A percentile compares a stretch with the other conserved stretches of the same genome.
These are phyloP conservation scores for Sarcoramphus papa DNA, from an alignment of 2,797 vertebrate species.

Conservation along the genomic window DNA sequence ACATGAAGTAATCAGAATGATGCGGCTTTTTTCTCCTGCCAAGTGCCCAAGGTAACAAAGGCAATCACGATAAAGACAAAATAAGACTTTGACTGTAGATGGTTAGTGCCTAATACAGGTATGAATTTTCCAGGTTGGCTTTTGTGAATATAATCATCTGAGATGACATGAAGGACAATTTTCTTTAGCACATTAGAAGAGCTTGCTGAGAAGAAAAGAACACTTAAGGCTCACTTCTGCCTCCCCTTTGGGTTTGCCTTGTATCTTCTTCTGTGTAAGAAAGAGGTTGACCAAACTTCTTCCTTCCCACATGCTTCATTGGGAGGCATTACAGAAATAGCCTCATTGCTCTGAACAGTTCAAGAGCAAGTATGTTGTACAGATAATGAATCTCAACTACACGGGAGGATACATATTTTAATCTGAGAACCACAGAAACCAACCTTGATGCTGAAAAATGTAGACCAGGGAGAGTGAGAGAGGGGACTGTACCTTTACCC, in stretches of 20 bases:
- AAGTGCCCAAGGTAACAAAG: not conserved
- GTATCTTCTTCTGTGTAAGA: not conserved
- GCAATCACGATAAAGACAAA: conserved; percentile 13
- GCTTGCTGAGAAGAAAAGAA: not conserved
- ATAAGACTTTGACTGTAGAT: not conserved
- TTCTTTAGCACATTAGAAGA: not conserved
- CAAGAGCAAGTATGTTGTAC: not conserved
- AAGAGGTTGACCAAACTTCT: not conserved
- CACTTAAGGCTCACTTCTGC: not conserved
- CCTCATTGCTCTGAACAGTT: not conserved
- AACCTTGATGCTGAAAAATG: not conserved
- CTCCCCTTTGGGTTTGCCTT: not conserved
- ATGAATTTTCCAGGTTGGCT: not conserved
- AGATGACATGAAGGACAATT: not conserved
- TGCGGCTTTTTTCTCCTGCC: not conserved
- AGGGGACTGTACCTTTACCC: not conserved
- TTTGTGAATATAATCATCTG: not conserved
- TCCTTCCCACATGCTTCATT: not conserved
- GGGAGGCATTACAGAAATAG: not conserved
- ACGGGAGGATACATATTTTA: not conserved
- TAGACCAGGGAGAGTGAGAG: not conserved
- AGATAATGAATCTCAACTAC: not conserved
- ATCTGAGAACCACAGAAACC: not conserved
- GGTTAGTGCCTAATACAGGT: not conserved
- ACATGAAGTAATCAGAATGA: conserved; percentile 2